Evolutionary conservation across 2,113 vertebrate genomes (phyloP).

Genomic region (Scopus umbretta): DNA sequence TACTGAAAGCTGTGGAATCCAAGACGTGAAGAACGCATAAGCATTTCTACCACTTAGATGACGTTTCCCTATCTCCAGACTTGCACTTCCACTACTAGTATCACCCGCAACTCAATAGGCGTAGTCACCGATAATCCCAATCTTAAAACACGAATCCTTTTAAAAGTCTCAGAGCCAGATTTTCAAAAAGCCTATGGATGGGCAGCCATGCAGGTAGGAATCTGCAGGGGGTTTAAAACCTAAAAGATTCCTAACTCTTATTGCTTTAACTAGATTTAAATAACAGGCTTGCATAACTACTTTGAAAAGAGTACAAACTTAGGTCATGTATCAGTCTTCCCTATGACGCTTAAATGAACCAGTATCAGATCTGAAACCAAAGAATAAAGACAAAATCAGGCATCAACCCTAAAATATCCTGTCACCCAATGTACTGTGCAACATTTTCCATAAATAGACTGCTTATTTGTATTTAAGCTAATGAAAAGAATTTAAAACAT

Average conservation of each 20-base stretch:
- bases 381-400: background rate
- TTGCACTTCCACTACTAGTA: background rate
- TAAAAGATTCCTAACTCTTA: background rate
- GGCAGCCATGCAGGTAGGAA: background rate
- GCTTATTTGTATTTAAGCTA: background rate
- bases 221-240: background rate
- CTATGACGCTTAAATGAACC: background rate
- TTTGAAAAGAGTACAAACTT: background rate
- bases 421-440: background rate
- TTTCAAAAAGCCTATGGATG: background rate
- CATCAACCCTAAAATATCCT: background rate
- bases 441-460: background rate
- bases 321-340: background rate
- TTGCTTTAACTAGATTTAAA: background rate
- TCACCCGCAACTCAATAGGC: rapidly evolving
- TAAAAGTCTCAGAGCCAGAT: background rate
- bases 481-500: background rate
- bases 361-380: background rate
- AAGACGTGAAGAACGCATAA: background rate
- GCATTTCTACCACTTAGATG: background rate
- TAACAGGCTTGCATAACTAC: background rate
- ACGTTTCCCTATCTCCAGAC: background rate
- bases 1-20: background rate
- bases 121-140: background rate
- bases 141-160: background rate